Percentiles rank a stretch among this genome's conserved stretches.
These are phyloP conservation scores for Drosophila monieri DNA, from an alignment of 2,888 invertebrate genomes.

Conservation along the genomic window DNA sequence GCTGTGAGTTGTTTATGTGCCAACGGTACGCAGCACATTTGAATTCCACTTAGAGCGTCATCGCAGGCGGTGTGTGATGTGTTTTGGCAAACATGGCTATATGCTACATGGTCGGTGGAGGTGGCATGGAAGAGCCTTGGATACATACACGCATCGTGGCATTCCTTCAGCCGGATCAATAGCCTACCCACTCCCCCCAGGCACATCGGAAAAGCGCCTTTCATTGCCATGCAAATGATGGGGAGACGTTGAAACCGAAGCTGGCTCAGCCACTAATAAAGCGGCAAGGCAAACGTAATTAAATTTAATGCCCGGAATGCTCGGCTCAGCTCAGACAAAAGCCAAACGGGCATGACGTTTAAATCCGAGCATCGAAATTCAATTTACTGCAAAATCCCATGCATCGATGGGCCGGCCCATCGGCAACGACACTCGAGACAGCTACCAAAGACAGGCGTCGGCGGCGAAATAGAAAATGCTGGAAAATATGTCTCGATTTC, in stretches of 20 bases:
- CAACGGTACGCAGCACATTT: slow-evolving; percentile 72
- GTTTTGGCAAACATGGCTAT: slow-evolving; percentile 53
- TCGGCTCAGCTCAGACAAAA: slow-evolving; percentile 25
- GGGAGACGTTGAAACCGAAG: background rate
- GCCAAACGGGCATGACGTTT: slow-evolving; percentile 40
- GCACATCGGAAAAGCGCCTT: slow-evolving; percentile 34
- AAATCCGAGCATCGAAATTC: slow-evolving; percentile 74
- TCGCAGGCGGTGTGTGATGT: slow-evolving; percentile 32
- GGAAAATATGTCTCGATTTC: slow-evolving; percentile 68
- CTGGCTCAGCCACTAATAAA: slow-evolving; percentile 58
- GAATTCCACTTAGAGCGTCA: slow-evolving; percentile 71
- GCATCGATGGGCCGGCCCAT: slow-evolving; percentile 51
- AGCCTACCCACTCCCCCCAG: slow-evolving; percentile 5
- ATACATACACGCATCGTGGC: slow-evolving; percentile 19
- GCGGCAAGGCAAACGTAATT: slow-evolving; percentile 59
- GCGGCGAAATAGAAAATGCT: slow-evolving; percentile 67
- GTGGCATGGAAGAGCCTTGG: background rate
- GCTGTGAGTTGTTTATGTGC: slow-evolving; percentile 67
- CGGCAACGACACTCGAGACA: background rate
- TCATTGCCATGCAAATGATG: slow-evolving; percentile 33
- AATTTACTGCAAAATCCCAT: slow-evolving; percentile 77
- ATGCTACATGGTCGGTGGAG: background rate
- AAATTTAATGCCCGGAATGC: slow-evolving; percentile 68
- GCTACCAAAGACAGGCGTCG: slow-evolving; percentile 20
- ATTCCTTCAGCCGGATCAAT: slow-evolving; percentile 26